Evolutionary conservation across 1,140 invertebrate species (phyloP).

Genomic region (Meloidogyne floridensis): DNA sequence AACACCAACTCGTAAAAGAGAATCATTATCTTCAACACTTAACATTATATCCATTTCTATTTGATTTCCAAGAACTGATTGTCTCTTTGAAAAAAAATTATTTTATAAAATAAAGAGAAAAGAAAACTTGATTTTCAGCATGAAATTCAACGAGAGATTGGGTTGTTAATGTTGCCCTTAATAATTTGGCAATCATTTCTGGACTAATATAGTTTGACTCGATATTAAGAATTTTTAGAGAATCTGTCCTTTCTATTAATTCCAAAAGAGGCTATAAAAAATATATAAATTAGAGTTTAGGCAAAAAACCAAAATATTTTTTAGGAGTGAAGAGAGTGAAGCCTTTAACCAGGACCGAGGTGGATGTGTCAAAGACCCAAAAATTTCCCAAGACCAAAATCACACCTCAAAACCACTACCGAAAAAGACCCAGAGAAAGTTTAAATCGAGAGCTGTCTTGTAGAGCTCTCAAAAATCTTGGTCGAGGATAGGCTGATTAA

Average conservation of each 20-base stretch:
- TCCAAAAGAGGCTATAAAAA: constrained; percentile 59
- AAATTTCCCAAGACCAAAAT: too few species aligned
- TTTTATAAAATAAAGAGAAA: constrained; percentile 15
- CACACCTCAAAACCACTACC: too few species aligned
- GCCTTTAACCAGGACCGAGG: too few species aligned
- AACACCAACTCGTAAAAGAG: constrained; percentile 54
- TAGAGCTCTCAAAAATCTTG: too few species aligned
- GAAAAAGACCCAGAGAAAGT: too few species aligned
- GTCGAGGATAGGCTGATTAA: too few species aligned
- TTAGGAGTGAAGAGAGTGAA: too few species aligned
- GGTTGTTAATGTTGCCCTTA: constrained; percentile 59
- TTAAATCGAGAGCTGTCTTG: too few species aligned
- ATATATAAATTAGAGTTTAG: background rate
- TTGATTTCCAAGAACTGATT: constrained; percentile 63
- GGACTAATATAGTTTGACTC: constrained; percentile 65
- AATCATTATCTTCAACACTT: constrained; percentile 62
- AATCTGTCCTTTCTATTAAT: constrained; percentile 51
- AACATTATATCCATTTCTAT: constrained; percentile 66
- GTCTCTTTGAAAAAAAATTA: constrained; percentile 48
- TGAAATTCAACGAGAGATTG: constrained; percentile 64
- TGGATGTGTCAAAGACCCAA: too few species aligned
- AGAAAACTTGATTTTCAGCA: constrained; percentile 62
- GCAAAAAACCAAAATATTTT: background rate
- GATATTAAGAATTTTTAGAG: constrained; percentile 60
- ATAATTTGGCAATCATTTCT: constrained; percentile 61